Conservation (phyloP, 2,113 vertebrate genomes). For the Crotalus tigris region DNA sequence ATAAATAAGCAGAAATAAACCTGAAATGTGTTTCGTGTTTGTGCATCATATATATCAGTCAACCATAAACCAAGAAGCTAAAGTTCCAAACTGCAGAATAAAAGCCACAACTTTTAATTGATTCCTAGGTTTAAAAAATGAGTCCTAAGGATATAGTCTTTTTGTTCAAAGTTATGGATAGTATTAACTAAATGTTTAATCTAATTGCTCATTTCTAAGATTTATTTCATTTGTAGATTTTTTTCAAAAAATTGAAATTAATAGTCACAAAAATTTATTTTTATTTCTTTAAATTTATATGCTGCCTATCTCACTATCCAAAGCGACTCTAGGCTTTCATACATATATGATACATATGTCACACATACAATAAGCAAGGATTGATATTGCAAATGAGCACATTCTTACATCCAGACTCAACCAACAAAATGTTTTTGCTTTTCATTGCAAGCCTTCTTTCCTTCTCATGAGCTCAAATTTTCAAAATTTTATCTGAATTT, state of each 20-base stretch:
- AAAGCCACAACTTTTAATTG: background rate
- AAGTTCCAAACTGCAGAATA: background rate
- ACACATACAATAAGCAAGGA: background rate
- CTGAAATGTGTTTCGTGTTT: background rate
- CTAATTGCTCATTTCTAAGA: background rate
- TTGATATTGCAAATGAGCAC: background rate
- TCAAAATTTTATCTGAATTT: conserved; percentile 1
- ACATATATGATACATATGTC: background rate
- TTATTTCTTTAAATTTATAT: background rate
- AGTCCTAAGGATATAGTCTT: background rate
- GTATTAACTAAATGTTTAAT: background rate
- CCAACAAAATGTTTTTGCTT: background rate
- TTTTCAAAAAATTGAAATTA: background rate
- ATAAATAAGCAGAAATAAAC: background rate
- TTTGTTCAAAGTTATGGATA: background rate
- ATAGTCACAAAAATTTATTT: background rate
- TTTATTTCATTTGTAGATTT: background rate
- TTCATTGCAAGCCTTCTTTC: background rate
- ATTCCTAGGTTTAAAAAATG: background rate
- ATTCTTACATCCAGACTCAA: background rate
- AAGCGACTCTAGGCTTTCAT: background rate
- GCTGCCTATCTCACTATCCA: background rate
- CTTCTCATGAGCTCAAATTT: background rate
- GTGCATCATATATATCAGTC: background rate
- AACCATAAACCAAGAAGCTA: background rate